Conservation (phyloP, 2,888 invertebrate genomes). For the Drosophila anomalata region DNA sequence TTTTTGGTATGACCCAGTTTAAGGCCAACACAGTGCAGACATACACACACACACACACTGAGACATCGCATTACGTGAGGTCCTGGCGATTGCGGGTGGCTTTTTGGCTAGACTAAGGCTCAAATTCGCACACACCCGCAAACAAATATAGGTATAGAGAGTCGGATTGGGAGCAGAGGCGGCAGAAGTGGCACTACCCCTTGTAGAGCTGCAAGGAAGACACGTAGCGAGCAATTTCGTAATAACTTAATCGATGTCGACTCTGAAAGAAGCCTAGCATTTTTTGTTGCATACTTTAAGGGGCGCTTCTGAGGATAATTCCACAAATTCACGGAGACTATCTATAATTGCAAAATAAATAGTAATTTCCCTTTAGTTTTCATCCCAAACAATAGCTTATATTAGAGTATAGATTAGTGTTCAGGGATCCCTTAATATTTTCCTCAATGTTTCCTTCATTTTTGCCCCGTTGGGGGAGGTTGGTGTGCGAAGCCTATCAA, state of each 20-base stretch:
- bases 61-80: slow-evolving; percentile 40
- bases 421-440: not conserved
- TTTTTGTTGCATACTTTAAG: slow-evolving; percentile 13
- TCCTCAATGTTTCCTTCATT: slow-evolving; percentile 25
- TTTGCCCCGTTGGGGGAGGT: slow-evolving; percentile 16
- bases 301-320: not conserved
- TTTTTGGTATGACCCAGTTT: slow-evolving; percentile 49
- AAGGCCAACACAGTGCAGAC: slow-evolving; percentile 37
- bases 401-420: slow-evolving; percentile 17
- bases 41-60: slow-evolving; percentile 19
- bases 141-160: slow-evolving; percentile 9
- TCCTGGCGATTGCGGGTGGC: slow-evolving; percentile 47
- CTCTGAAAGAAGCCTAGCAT: slow-evolving; percentile 32
- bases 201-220: slow-evolving; percentile 26
- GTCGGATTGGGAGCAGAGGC: slow-evolving; percentile 19
- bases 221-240: slow-evolving; percentile 76
- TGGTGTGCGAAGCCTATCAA: slow-evolving; percentile 60
- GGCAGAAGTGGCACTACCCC: slow-evolving; percentile 4
- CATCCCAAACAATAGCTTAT: not conserved
- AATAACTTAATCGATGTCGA: slow-evolving; percentile 81
- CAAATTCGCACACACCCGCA: slow-evolving; percentile 30
- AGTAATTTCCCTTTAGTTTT: no score
- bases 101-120: slow-evolving; percentile 50
- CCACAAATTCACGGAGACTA: not conserved
- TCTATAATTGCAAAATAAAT: no score